phyloP scores from a whole-genome alignment of 2,113 vertebrate genomes.

The Myocastor coypus region DNA sequence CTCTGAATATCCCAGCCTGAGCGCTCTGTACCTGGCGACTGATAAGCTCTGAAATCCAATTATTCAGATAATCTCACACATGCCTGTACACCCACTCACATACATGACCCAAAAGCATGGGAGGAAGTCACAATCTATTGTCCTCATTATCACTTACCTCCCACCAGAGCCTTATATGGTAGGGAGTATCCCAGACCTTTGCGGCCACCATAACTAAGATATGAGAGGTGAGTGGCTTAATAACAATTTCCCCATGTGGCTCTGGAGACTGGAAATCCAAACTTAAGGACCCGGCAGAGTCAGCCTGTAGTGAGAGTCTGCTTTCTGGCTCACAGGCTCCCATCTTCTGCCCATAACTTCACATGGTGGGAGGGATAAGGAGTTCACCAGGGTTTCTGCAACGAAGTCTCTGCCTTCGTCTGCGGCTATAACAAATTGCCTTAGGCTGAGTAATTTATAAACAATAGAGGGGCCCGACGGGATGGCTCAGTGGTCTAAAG shows the following conservation, averaged over 20 bases:
- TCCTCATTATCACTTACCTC: background rate
- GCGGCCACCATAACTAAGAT: background rate
- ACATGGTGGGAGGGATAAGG: background rate
- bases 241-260: background rate
- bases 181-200: background rate
- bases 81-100: background rate
- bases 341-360: background rate
- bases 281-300: background rate
- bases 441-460: background rate
- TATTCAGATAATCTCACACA: conserved; percentile 8
- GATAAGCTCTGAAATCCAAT: conserved; percentile 37
- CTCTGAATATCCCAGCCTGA: background rate
- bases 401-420: background rate
- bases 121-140: background rate
- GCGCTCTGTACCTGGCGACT: background rate
- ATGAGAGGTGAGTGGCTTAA: background rate
- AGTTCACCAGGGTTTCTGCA: background rate
- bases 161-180: background rate
- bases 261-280: background rate
- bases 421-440: background rate
- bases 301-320: background rate
- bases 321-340: background rate
- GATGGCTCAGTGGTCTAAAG: too few species aligned
- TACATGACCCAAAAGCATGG: background rate
- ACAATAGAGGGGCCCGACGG: too few species aligned